Conservation (phyloP, 2,113 vertebrate genomes). For the Epinephelus lanceolatus region DNA sequence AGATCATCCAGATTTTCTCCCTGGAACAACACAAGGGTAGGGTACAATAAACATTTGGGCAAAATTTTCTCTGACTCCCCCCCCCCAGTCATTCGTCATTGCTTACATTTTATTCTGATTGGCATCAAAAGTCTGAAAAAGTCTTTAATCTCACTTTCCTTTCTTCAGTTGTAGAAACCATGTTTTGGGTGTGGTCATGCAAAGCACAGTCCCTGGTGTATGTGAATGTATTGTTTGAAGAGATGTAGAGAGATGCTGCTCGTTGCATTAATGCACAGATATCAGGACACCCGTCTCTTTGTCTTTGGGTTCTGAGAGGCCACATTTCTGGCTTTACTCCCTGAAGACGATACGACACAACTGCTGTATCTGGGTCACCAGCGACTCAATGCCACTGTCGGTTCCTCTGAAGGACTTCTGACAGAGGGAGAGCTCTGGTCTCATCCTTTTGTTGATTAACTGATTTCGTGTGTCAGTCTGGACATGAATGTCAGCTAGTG, state of each 20-base stretch:
- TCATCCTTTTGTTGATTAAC: neutral
- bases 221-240: neutral
- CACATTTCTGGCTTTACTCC: conserved; percentile 30
- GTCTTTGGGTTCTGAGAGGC: conserved; percentile 23
- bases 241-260: neutral
- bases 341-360: conserved; percentile 35
- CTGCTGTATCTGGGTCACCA: conserved; percentile 55
- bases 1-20: too few relatives aligned
- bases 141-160: too few relatives aligned
- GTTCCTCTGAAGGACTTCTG: conserved; percentile 44
- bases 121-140: too few relatives aligned
- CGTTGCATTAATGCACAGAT: neutral
- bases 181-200: conserved; percentile 1
- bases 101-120: too few relatives aligned
- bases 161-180: too few relatives aligned
- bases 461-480: neutral
- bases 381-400: conserved; percentile 8
- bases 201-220: neutral
- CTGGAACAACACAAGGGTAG: too few relatives aligned
- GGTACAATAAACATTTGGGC: too few relatives aligned
- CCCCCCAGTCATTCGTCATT: too few relatives aligned
- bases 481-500: neutral
- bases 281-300: conserved; percentile 15
- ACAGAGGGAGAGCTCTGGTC: conserved; percentile 17
- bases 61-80: too few relatives aligned